Base-by-base conservation (phyloP, 2,888 invertebrate species). In the Ferrisia virgata region DNA sequence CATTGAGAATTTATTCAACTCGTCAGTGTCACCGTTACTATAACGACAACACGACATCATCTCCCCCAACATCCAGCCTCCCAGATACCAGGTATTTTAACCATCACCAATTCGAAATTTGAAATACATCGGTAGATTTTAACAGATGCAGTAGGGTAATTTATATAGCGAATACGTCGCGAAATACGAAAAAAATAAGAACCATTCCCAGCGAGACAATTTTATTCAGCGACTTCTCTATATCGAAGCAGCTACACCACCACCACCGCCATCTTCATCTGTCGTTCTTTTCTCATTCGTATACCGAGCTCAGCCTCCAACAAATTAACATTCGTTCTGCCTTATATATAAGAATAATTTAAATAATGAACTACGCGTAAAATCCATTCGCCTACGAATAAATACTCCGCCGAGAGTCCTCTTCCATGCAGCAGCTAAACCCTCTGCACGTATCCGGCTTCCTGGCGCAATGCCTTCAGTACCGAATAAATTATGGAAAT, bases 311-410 rank as follows among this genome's bases (percentile, higher is more conserved):
- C 40, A 53, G 53, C 53, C 22, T 53, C 8, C 53, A 8, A 53
- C 53, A 53, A 69, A 69, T 69, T 69, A 69, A 28, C 69, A 31
- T 69, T 33, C 31, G 69, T 69, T 69, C 31, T 69, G n/a, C 28
- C 69, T 28, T 40, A 40, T n/a, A n/a, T n/a, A 69, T 22, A 64
- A 64, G 64, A 64, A 64, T 28, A 64, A 64, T 64, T 64, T 64
- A 64, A 64, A 64, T 64, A 64, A 64, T 64, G 64, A 64, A 64
- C 22, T 64, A 64, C 64, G 28, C 25, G 64, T 64, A 64, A 64
- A 64, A 64, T 64, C 64, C 64, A 64, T 69, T 69, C 69, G 69
- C 4, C 69, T 28, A 69, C 28, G 69, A 69, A 69, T 69, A 69
- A 69, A 69, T 33, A 69, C 69, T 69, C 69, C 69, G 69, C 13